Base-by-base conservation (phyloP, 2,113 vertebrate genomes). In the Chloebia gouldiae region DNA sequence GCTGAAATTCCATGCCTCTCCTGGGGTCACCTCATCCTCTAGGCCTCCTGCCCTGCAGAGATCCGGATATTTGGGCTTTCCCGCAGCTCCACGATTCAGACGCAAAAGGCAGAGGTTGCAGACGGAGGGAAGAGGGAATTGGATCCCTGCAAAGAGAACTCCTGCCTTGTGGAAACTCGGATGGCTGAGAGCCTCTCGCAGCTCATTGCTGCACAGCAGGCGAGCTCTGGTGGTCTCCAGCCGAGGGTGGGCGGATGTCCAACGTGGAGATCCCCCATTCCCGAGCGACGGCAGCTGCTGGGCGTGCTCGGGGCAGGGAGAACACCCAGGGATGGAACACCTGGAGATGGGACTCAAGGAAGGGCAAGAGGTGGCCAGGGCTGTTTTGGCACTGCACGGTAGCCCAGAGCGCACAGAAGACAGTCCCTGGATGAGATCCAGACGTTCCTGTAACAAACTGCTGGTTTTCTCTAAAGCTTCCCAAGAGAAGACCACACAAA, bases 281-380 rank as follows among this genome's bases (percentile, higher is more conserved):
- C 82, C 6, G 5, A 79, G 4, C 0, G 0, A 7, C 0, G 0
- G 81, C 50, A 63, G 76, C 50, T 88, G 71, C n/a, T 10, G 40
- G 24, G 40, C 0, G 0, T 40, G 71, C 37, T 19, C 2, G 1
- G 25, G 44, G 44, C 17, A 15, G 13, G 57, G 86, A 69, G 40
- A 64, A 37, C 39, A 16, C 17, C 35, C 6, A 1, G 76, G 56
- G 53, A 10, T 44, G 60, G 44, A 50, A 39, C 22, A 42, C 22
- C 28, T 1, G 0, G 53, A 49, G 53, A 0, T 7, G n/a, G 39
- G n/a, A 8, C 45, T n/a, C 15, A 4, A 8, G 33, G 47, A 25
- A 31, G 33, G 42, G 24, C 18, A 33, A 11, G 50, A 69, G 54
- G 28, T 51, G 33, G 31, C 27, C 63, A 65, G 37, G 2, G 4